Evolutionary conservation across 2,888 invertebrate species (phyloP).

Genomic region (Volucella bombylans): DNA sequence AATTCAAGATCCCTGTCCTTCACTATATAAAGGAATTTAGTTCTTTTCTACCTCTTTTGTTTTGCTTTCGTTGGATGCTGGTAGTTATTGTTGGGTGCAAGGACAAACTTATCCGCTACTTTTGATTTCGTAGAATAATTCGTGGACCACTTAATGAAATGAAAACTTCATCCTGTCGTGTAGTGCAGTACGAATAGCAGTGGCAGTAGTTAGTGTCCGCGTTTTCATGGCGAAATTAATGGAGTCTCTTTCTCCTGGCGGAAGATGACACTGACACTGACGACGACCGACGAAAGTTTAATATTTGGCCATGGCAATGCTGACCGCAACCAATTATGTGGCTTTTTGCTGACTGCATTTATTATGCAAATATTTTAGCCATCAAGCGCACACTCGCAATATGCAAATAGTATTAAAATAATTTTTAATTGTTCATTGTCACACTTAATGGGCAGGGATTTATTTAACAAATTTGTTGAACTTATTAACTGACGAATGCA

Average conservation of each 20-base stretch:
- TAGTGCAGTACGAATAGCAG: no score
- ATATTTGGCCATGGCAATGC: slow-evolving; percentile 2
- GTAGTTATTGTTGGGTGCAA: slow-evolving; percentile 27
- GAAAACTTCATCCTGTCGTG: slow-evolving; percentile 34
- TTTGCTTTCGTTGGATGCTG: neutral
- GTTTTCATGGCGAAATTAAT: slow-evolving; percentile 28
- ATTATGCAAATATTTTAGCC: slow-evolving; percentile 37
- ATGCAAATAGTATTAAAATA: slow-evolving; percentile 29
- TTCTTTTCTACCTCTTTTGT: neutral
- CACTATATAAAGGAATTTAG: neutral
- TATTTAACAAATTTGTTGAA: neutral
- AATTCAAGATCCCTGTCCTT: slow-evolving; percentile 14
- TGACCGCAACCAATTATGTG: slow-evolving; percentile 37
- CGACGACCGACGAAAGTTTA: neutral
- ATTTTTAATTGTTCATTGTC: slow-evolving; percentile 15
- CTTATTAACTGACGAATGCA: neutral
- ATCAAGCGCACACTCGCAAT: slow-evolving; percentile 23
- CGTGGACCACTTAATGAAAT: slow-evolving; percentile 44
- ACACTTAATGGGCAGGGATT: neutral
- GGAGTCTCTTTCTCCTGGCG: slow-evolving; percentile 11
- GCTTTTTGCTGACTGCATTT: slow-evolving; percentile 32
- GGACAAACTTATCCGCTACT: slow-evolving; percentile 40
- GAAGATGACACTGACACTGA: slow-evolving; percentile 38
- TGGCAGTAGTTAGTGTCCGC: slow-evolving; percentile 3
- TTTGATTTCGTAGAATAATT: slow-evolving; percentile 34